Evolutionary conservation across 1,140 invertebrate species (phyloP), one percentile per base, ranked within the genome.

Genomic region (Gyrodactylus salaris): DNA sequence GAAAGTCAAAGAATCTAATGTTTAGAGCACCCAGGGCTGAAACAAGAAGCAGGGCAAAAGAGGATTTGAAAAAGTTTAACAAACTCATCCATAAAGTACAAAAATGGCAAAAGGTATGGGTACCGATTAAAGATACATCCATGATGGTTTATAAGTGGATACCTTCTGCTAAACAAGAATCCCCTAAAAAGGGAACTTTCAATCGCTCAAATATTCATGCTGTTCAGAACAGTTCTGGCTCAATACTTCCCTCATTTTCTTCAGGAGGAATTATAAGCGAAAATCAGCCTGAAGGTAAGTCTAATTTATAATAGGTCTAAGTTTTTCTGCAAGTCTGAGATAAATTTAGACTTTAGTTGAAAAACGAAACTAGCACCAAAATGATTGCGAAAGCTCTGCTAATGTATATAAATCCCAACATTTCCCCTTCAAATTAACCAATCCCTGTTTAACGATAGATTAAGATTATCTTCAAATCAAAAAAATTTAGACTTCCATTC

Each of bases 1-100:
- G n/a, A n/a, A 16, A 54, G n/a, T n/a, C 7, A 54, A 54, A 54
- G n/a, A 54, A 54, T 54, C n/a, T 16, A 54, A 54, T 54, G 34
- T 54, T 16, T n/a, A 69, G 68, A 24, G 7, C 2, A 7, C 23
- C 23, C 16, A 69, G 68, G 23, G 68, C 68, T 21, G 68, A 69
- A 69, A 69, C 68, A 2, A 69, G 68, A 69, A 69, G 68, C 24
- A 20, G 68, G 23, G 68, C 68, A 2, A 69, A 69, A 69, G 68
- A 69, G 23, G 68, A 69, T 23, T 21, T 69, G 68, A 69, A 69
- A 69, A 69, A 24, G 24, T 20, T 69, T 23, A 21, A 20, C 16
- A 69, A 69, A 21, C 16, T 24, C 2, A 69, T 24, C 2, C 20
- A 69, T 21, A 69, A 24, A 24, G 68, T 69, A 21, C 68, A 24